Evolutionary conservation across 2,797 vertebrate species (phyloP), one percentile per base, ranked within the genome.

Genomic region (Pangasius mekongensis): DNA sequence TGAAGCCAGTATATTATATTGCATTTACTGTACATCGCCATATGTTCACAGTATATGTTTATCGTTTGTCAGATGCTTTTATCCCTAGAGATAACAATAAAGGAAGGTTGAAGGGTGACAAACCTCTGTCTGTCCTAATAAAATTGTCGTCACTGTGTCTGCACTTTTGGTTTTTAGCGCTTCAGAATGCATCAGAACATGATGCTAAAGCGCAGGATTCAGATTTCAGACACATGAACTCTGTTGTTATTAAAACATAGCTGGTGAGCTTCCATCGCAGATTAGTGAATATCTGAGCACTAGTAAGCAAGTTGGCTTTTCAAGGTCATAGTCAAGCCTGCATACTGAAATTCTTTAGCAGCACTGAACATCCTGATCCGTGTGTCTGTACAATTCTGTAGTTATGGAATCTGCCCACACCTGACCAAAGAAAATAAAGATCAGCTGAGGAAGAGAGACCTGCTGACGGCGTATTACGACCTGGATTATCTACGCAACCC

Each of bases 331-430:
- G 39, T 39, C 27, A 24, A 73, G 18, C n/a, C 64, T 5, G 13
- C 64, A 14, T 36, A 5, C 14, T 47, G 39, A 74, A 49, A 14
- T n/a, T n/a, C 10, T 47, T 49, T 27, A 47, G 39, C 71, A 13
- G 39, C 47, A 5, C 71, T 76, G 73, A 76, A n/a, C 18, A 2
- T 47, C 24, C 43, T 49, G 43, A n/a, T 49, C 16, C 49, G 13
- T 60, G 4, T 39, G 33, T 88, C 10, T 56, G 52, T 84, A 39
- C 78, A 22, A 43, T 54, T 89, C 60, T 87, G 39, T 74, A 97
- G 96, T 3, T 93, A 92, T 22, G 96, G 96, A 16, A 74, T 96
- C 52, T 96, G 96, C 91, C 96, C 96, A 86, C 96, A 96, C 89
- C 83, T 97, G 92, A 96, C 95, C 0, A 3, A 87, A 88, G 96